These are phyloP conservation scores for Otolemur crassicaudatus DNA, from an alignment of 2,797 vertebrate species.

Conservation along the genomic window DNA sequence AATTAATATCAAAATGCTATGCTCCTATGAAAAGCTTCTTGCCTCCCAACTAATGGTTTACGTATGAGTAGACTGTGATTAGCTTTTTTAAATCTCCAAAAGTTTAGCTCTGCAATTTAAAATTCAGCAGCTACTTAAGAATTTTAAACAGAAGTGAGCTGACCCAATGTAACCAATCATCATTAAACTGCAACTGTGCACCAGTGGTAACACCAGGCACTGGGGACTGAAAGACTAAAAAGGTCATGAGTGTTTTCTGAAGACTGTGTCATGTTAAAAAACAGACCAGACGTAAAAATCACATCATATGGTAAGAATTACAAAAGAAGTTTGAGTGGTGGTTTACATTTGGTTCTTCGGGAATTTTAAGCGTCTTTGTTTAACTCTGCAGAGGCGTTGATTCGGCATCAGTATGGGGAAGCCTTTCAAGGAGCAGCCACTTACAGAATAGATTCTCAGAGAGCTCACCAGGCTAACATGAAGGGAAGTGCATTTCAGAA, in stretches of 20 bases:
- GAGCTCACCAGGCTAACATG: background rate
- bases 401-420: background rate
- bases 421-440: background rate
- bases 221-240: background rate
- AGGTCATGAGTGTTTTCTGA: background rate
- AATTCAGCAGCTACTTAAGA: background rate
- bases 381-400: background rate
- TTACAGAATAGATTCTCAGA: background rate
- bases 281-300: background rate
- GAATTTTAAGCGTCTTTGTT: background rate
- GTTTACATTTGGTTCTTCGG: background rate
- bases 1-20: conserved; percentile 20
- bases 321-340: background rate
- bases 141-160: conserved; percentile 15
- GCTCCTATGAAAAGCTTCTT: conserved; percentile 45
- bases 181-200: background rate
- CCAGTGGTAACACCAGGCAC: background rate
- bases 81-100: conserved; percentile 7
- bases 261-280: background rate
- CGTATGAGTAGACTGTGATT: background rate
- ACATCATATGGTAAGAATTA: background rate
- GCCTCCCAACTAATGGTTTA: conserved; percentile 31
- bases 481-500: background rate
- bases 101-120: conserved; percentile 20
- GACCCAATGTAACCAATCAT: background rate